Conservation (phyloP, 2,113 vertebrate species). For the Carollia perspicillata region DNA sequence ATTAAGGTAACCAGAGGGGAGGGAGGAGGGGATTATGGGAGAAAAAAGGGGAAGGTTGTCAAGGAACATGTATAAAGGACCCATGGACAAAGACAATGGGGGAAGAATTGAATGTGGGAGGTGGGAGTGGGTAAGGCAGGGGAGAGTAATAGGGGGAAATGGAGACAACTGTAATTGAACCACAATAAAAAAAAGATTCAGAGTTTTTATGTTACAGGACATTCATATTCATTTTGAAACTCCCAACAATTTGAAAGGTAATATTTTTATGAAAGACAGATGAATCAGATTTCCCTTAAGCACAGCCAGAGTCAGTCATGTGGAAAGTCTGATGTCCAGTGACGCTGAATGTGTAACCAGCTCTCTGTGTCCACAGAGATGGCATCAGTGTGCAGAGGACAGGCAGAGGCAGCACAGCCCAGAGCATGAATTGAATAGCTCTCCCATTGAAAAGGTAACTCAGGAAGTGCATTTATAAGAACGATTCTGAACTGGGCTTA, state of each 20-base stretch:
- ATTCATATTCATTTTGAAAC: background rate
- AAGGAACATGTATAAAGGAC: no score
- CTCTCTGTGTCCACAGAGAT: background rate
- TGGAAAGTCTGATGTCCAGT: background rate
- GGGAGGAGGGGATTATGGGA: no score
- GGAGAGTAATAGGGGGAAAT: no score
- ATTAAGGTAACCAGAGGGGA: no score
- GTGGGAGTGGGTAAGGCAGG: no score
- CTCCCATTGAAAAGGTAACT: background rate
- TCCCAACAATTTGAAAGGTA: background rate
- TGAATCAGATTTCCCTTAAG: background rate
- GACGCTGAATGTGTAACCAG: accelerated
- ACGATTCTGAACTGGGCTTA: no score
- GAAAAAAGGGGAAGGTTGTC: no score
- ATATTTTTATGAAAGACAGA: background rate
- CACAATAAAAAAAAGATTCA: no score
- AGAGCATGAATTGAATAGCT: background rate
- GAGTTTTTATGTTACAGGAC: background rate
- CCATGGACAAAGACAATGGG: no score
- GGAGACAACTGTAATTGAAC: no score
- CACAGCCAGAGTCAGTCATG: background rate
- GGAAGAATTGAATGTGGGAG: no score
- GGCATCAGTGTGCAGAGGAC: background rate
- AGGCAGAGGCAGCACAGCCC: background rate
- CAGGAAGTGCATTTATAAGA: background rate